Percentiles rank a stretch among this genome's conserved stretches.
Evolutionary conservation across 2,888 invertebrate genomes (phyloP).

Genomic region (Trichacis sp.): DNA sequence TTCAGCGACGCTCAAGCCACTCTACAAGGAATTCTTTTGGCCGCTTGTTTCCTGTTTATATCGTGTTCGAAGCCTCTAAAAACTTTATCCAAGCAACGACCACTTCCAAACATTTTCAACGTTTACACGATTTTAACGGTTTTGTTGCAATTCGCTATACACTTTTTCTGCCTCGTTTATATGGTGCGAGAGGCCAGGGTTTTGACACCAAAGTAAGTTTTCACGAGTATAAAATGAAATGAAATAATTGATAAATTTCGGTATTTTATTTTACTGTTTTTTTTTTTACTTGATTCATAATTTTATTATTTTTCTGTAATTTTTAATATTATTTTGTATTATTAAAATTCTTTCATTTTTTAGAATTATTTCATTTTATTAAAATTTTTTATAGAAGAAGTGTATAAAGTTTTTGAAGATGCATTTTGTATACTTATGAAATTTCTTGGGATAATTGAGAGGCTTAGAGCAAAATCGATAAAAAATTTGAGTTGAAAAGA

Average conservation of each 20-base stretch:
- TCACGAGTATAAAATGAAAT: neutral
- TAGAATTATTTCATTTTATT: too few species aligned
- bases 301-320: too few species aligned
- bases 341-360: too few species aligned
- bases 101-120: constrained; percentile 98
- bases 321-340: neutral
- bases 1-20: constrained; percentile 98
- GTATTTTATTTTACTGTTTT: too few species aligned
- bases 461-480: too few species aligned
- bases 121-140: constrained; percentile 96
- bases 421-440: too few species aligned
- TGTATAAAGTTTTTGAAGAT: too few species aligned
- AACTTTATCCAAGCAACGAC: constrained; percentile 91
- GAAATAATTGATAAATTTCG: too few species aligned
- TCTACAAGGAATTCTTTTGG: constrained; percentile 93
- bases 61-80: constrained; percentile 97
- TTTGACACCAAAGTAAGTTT: constrained; percentile 76
- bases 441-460: too few species aligned
- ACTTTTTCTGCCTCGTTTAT: constrained; percentile 91
- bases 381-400: too few species aligned
- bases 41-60: constrained; percentile 97
- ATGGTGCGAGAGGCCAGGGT: constrained; percentile 85
- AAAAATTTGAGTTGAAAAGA: too few species aligned
- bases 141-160: constrained; percentile 92
- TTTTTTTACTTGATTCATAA: too few species aligned